Evolutionary conservation across 2,797 vertebrate genomes (phyloP), one percentile per base, ranked within the genome.

Genomic region (Pangasius mekongensis): DNA sequence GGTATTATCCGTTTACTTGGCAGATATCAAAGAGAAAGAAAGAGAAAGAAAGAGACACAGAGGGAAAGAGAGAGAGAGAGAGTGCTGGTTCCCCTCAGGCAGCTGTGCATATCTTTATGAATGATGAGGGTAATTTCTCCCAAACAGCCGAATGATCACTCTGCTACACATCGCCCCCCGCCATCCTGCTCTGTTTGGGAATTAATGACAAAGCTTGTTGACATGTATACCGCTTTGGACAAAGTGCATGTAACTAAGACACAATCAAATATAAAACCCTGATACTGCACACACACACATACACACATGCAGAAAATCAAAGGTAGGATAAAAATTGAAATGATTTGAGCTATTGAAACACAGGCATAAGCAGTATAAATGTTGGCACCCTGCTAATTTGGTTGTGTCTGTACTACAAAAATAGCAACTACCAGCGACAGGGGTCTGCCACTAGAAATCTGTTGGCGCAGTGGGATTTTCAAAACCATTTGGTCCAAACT

Each of bases 121-220:
- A 94, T 96, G 95, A 97, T 97, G 96, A 96, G 95, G 95, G 96
- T 96, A 96, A 96, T 96, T 96, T 97, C 94, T 95, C 93, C 95
- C 95, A 95, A 97, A 96, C 95, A 96, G 95, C 94, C 94, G 94
- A 96, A 96, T 95, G 95, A 96, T 96, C 94, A 96, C 94, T 96
- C 94, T 94, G 93, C 90, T 94, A 74, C 86, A 36, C 76, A 76
- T 83, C 91, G 71, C 86, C 22, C 81, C 85, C 74, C 76, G 89
- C 91, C 90, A 92, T 81, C 67, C 67, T 62, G 60, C 84, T 43
- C 78, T 64, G 20, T 84, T 85, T 81, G 92, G 92, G 92, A 92
- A 91, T 88, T 86, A 90, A 88, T 86, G 73, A 82, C 78, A 58
- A 87, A 86, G 91, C 94, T 93, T 94, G 91, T 93, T 94, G 94